phyloP scores from a whole-genome alignment of 2,797 vertebrate genomes.

The Schizopygopsis malacanthus region DNA sequence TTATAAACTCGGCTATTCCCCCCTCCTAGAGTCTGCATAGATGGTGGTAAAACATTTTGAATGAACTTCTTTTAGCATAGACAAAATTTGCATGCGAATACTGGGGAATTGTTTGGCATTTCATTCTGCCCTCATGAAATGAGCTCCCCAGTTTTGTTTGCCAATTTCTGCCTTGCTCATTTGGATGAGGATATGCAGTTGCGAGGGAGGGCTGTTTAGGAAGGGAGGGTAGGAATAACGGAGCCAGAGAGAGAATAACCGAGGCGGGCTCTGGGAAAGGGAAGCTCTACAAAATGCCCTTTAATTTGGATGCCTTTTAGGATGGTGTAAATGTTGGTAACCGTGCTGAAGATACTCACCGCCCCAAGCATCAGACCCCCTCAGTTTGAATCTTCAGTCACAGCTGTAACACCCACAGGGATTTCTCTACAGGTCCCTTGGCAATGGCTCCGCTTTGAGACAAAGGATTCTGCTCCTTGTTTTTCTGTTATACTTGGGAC shows the following conservation, averaged over 20 bases:
- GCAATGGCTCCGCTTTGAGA: conserved; percentile 62
- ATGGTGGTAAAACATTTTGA: conserved; percentile 35
- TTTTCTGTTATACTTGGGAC: conserved; percentile 74
- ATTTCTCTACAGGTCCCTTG: conserved; percentile 61
- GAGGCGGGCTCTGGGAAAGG: conserved; percentile 31
- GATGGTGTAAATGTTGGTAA: conserved; percentile 62
- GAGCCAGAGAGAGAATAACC: conserved; percentile 28
- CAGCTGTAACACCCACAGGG: conserved; percentile 34
- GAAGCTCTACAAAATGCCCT: conserved; percentile 58
- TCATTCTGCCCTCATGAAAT: conserved; percentile 34
- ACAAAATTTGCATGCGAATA: conserved; percentile 27
- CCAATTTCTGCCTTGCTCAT: conserved; percentile 49
- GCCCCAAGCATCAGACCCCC: conserved; percentile 46
- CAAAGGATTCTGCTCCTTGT: conserved; percentile 75
- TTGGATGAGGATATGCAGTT: conserved; percentile 47
- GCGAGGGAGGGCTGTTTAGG: conserved; percentile 15
- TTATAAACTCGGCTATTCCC: neutral
- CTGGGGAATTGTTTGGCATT: conserved; percentile 30
- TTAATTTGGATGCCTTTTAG: conserved; percentile 64
- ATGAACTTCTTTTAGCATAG: conserved; percentile 3
- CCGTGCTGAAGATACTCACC: conserved; percentile 57
- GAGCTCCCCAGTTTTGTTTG: conserved; percentile 51
- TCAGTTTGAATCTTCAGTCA: conserved; percentile 63
- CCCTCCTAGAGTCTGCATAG: conserved; percentile 27
- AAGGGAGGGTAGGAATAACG: conserved; percentile 24